phyloP scores from a whole-genome alignment of 2,113 vertebrate species.

The Actenoides hombroni region DNA sequence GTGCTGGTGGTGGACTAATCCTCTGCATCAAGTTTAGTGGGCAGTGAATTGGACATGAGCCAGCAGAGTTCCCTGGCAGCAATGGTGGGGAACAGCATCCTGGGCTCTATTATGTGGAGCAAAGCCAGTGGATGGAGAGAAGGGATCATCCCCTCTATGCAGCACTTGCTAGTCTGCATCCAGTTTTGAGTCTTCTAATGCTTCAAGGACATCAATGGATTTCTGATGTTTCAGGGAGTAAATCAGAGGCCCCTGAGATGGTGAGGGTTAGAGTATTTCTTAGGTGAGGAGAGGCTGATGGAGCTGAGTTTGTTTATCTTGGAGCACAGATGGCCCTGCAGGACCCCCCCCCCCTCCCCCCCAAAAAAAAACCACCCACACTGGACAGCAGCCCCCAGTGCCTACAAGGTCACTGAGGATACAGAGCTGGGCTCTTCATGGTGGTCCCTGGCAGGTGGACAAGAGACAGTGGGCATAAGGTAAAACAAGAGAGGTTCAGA shows the following conservation, averaged over 20 bases:
- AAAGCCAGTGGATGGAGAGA: not conserved
- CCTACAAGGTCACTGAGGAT: not conserved
- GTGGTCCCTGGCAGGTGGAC: not conserved
- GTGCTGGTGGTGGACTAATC: not conserved
- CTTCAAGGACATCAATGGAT: not conserved
- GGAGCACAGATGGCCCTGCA: not conserved
- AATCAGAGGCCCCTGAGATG: not conserved
- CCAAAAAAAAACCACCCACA: too few relatives aligned
- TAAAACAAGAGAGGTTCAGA: not conserved
- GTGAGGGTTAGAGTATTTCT: not conserved
- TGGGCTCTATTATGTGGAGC: not conserved
- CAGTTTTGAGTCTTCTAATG: not conserved
- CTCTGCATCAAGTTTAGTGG: not conserved
- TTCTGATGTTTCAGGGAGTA: not conserved
- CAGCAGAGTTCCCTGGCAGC: not conserved
- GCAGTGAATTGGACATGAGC: not conserved
- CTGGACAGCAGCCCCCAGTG: not conserved
- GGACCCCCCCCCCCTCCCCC: too few relatives aligned
- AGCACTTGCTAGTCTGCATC: not conserved
- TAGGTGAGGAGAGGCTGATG: rapidly evolving
- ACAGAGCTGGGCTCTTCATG: not conserved
- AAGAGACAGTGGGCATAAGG: not conserved
- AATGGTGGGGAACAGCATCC: not conserved
- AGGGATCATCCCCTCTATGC: not conserved
- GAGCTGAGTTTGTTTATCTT: not conserved